Conservation (phyloP, 2,113 vertebrate species). For the Grallaria varia region DNA sequence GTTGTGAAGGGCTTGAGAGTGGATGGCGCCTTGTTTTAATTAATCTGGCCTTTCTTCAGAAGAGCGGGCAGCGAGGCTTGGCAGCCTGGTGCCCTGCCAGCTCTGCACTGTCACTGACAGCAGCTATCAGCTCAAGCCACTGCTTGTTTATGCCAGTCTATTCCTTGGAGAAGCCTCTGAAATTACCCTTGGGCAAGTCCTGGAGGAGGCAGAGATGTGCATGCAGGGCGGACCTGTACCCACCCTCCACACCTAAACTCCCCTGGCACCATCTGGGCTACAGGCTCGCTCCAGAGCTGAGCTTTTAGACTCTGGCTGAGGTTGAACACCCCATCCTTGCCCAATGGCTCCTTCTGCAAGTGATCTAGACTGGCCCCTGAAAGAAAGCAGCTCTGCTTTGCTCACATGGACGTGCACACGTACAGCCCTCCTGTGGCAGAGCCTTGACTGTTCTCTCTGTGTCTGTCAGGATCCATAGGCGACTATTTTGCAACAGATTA, state of each 20-base stretch:
- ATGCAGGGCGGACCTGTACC: accelerated
- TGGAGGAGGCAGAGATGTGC: neutral
- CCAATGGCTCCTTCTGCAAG: neutral
- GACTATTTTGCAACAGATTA: conserved; percentile 3
- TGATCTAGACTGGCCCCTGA: accelerated
- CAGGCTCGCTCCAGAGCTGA: accelerated
- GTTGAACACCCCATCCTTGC: neutral
- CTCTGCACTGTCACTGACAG: neutral
- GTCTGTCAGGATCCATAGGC: neutral
- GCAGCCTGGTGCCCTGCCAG: neutral
- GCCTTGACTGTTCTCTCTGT: accelerated
- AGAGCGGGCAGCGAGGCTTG: accelerated
- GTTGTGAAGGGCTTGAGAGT: neutral
- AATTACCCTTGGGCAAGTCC: neutral
- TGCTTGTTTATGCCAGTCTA: neutral
- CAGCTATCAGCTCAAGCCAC: neutral
- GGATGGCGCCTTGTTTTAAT: neutral
- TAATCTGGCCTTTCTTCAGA: conserved; percentile 30
- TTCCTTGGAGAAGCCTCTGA: neutral
- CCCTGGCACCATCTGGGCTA: accelerated
- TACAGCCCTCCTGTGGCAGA: neutral
- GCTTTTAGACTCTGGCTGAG: neutral
- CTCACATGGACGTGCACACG: accelerated
- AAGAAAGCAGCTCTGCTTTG: neutral
- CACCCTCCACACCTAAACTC: neutral